A percentile compares a stretch with the other conserved stretches of the same genome.
Evolutionary conservation across 2,888 invertebrate genomes (phyloP).

Genomic region (Phortica okadai): DNA sequence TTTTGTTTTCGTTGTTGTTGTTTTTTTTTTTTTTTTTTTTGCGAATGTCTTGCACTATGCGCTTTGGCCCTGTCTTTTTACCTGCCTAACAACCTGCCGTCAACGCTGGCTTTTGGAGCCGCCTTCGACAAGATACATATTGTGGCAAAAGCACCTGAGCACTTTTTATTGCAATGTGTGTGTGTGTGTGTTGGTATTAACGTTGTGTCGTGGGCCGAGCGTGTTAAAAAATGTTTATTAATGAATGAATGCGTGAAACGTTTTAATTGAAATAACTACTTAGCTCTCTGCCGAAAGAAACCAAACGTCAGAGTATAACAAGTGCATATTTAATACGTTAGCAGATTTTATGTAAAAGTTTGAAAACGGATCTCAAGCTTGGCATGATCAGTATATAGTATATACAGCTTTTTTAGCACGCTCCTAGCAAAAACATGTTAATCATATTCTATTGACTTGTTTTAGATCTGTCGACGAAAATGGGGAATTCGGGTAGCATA

Average conservation of each 20-base stretch:
- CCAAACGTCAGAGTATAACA: too few relatives aligned
- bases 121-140: background rate
- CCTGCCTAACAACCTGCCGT: slow-evolving; percentile 2
- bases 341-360: too few relatives aligned
- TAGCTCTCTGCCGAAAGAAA: background rate
- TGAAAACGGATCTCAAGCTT: too few relatives aligned
- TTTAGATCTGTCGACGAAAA: slow-evolving; percentile 38
- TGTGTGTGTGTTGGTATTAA: background rate
- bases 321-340: too few relatives aligned
- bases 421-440: background rate
- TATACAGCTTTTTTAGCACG: too few relatives aligned
- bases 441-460: background rate
- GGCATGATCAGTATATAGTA: too few relatives aligned
- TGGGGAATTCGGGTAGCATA: slow-evolving; percentile 72
- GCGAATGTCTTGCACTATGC: background rate
- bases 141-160: background rate
- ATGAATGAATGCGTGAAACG: slow-evolving; percentile 3
- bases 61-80: background rate
- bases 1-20: slow-evolving; percentile 2
- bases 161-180: background rate
- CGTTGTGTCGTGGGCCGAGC: background rate
- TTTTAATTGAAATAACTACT: slow-evolving; percentile 3
- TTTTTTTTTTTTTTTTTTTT: background rate
- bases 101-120: background rate
- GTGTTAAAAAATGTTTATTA: background rate